phyloP scores from a whole-genome alignment of 2,888 invertebrate species.

The Urechis unicinctus region DNA sequence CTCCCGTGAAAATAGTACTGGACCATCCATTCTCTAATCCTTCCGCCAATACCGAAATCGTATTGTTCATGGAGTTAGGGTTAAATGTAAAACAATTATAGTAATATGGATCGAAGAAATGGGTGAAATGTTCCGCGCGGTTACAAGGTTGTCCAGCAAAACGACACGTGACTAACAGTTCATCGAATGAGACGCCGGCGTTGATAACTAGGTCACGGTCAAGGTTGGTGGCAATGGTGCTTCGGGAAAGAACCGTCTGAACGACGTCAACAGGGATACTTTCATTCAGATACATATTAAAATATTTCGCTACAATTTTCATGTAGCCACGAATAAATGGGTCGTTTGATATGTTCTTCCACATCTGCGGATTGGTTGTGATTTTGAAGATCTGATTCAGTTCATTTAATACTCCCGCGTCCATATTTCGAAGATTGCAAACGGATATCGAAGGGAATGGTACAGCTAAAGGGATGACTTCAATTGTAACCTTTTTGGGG shows the following conservation, averaged over 20 bases:
- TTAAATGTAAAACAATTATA: conserved; percentile 17
- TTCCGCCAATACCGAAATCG: conserved; percentile 10
- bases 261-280: conserved; percentile 3
- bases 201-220: conserved; percentile 5
- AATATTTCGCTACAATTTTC: conserved; percentile 11
- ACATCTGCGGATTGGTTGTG: conserved; percentile 4
- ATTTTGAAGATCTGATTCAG: conserved; percentile 12
- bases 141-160: conserved; percentile 12
- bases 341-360: conserved; percentile 11
- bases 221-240: conserved; percentile 13
- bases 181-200: conserved; percentile 14
- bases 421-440: conserved; percentile 17
- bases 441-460: conserved; percentile 15
- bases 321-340: conserved; percentile 15
- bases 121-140: conserved; percentile 6
- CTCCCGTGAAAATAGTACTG: conserved; percentile 13
- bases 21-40: conserved; percentile 17
- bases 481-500: conserved; percentile 16
- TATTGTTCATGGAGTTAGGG: not conserved
- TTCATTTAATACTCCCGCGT: conserved; percentile 10
- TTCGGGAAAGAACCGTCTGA: conserved; percentile 9
- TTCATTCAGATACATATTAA: conserved; percentile 7
- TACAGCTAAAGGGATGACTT: conserved; percentile 11
- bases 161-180: conserved; percentile 16
- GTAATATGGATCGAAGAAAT: conserved; percentile 16